These are phyloP conservation scores for Echinarachnius parma DNA, from an alignment of 53 echinoderm and acorn worm species.

Conservation along the genomic window DNA sequence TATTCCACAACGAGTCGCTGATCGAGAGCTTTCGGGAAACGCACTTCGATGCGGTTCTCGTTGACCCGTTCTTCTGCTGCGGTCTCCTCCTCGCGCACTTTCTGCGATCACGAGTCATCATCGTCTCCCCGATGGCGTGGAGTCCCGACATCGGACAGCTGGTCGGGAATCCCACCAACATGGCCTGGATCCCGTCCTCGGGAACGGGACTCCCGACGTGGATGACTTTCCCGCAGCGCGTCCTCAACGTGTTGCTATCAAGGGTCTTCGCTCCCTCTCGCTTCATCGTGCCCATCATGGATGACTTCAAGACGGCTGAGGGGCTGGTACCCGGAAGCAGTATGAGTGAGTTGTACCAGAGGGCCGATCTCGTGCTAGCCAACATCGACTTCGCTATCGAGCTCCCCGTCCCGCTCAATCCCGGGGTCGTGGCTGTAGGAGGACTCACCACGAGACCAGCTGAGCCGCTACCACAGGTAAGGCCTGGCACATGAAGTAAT, in stretches of 20 bases:
- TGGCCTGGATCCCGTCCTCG: slow-evolving; percentile 33
- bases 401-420: slow-evolving; percentile 51
- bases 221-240: slow-evolving; percentile 52
- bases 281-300: slow-evolving; percentile 12
- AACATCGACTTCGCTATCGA: slow-evolving; percentile 64
- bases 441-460: slow-evolving; percentile 62
- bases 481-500: too few relatives aligned
- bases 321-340: background rate
- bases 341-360: slow-evolving; percentile 23
- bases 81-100: slow-evolving; percentile 40
- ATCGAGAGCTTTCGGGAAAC: slow-evolving; percentile 9
- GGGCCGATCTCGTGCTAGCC: slow-evolving; percentile 60
- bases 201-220: slow-evolving; percentile 19
- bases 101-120: slow-evolving; percentile 13
- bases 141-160: slow-evolving; percentile 16
- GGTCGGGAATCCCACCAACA: slow-evolving; percentile 41
- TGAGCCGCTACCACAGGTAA: slow-evolving; percentile 52
- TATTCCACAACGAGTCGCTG: slow-evolving; percentile 27
- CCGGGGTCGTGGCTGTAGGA: slow-evolving; percentile 59
- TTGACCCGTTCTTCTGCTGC: slow-evolving; percentile 47
- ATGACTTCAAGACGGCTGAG: background rate
- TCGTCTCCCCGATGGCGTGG: slow-evolving; percentile 15
- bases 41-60: slow-evolving; percentile 45
- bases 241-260: slow-evolving; percentile 47
- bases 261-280: background rate